Percentiles rank a stretch among this genome's conserved stretches.
Conservation (phyloP, 2,113 vertebrate species). For the Chauna torquata region DNA sequence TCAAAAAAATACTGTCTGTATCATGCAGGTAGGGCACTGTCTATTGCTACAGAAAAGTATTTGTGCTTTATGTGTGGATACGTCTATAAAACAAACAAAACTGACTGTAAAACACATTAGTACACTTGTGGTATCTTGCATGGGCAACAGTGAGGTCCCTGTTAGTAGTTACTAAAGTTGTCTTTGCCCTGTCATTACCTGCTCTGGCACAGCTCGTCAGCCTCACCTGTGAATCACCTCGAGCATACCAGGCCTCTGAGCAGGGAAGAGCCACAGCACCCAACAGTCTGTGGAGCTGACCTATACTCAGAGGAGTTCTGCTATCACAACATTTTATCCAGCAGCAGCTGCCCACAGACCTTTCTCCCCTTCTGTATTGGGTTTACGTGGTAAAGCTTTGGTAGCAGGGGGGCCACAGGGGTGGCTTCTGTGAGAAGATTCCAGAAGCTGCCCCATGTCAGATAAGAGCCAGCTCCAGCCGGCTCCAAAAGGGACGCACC, state of each 20-base stretch:
- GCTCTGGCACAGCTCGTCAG: background rate
- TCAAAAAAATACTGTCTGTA: background rate
- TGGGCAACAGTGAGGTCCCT: background rate
- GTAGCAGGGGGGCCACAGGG: too few relatives aligned
- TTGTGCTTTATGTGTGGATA: background rate
- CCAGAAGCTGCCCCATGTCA: too few relatives aligned
- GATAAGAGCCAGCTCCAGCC: too few relatives aligned
- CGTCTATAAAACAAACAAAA: background rate
- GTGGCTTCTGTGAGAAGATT: too few relatives aligned
- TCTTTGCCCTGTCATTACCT: background rate
- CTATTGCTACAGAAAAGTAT: background rate
- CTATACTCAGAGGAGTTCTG: background rate
- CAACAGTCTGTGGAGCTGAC: background rate
- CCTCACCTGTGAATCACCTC: background rate
- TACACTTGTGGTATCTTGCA: background rate
- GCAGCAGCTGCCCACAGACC: background rate
- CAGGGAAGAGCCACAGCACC: background rate
- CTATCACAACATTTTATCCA: accelerated
- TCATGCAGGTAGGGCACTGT: background rate
- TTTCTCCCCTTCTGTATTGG: background rate
- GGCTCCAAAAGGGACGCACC: too few relatives aligned
- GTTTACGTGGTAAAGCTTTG: too few relatives aligned
- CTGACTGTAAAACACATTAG: background rate
- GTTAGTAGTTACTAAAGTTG: background rate
- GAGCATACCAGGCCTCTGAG: background rate